Evolutionary conservation across 1,140 invertebrate genomes (phyloP).

Genomic region (Melitaea cinxia): DNA sequence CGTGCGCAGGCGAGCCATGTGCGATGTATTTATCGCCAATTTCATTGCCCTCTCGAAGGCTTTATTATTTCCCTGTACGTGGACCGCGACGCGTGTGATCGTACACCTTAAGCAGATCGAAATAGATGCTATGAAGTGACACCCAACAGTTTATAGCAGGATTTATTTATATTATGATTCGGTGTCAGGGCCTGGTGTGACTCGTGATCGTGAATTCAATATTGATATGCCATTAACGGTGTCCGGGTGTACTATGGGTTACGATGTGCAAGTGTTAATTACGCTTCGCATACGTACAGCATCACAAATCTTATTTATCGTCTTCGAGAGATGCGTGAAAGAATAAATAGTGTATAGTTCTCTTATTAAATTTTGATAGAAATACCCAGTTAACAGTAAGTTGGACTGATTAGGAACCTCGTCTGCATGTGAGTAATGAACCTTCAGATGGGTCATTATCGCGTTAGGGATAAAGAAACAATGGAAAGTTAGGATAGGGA

Average conservation of each 20-base stretch:
- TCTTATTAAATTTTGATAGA: no score
- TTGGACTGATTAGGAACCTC: no score
- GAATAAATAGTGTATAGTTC: no score
- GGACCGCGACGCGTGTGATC: neutral
- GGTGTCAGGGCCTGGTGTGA: conserved; percentile 3
- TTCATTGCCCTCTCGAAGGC: conserved; percentile 19
- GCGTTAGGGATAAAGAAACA: no score
- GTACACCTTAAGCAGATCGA: neutral
- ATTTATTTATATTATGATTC: neutral
- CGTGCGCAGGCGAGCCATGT: neutral
- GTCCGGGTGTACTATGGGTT: no score
- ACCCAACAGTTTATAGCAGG: neutral
- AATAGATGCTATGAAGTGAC: neutral
- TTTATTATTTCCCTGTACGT: conserved; percentile 31
- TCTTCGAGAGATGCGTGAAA: no score
- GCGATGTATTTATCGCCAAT: conserved; percentile 18
- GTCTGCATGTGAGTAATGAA: no score
- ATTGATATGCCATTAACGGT: neutral
- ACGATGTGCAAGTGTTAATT: neutral
- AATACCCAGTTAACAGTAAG: no score
- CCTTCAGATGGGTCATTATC: no score
- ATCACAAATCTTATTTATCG: no score
- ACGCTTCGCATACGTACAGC: neutral
- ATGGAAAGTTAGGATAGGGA: no score
- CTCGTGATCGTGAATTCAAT: conserved; percentile 7